Conservation (phyloP, 2,113 vertebrate species). For the Sakesphorus luctuosus region DNA sequence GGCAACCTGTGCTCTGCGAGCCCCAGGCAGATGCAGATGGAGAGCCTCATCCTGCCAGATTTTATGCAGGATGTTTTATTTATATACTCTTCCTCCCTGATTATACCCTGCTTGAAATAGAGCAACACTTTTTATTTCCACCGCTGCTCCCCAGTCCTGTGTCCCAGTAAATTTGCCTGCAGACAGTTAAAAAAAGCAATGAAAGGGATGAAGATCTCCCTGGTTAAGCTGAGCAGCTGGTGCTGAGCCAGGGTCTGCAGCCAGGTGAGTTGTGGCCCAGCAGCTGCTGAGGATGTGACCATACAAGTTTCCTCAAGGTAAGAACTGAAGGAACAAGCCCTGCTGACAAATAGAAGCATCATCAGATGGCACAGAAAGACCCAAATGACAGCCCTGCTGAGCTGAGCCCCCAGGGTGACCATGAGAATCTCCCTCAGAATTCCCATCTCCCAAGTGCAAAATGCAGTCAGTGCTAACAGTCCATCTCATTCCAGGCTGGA, state of each 20-base stretch:
- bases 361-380: neutral
- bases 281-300: neutral
- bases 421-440: rapidly evolving
- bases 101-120: conserved; percentile 3
- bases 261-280: neutral
- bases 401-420: neutral
- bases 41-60: neutral
- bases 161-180: neutral
- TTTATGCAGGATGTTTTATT: neutral
- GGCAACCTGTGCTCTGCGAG: neutral
- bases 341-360: neutral
- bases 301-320: neutral
- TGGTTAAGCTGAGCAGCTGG: neutral
- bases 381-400: neutral
- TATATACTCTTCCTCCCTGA: neutral
- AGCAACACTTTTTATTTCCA: neutral
- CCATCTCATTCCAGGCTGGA: rapidly evolving
- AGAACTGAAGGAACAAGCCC: neutral
- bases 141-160: neutral
- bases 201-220: rapidly evolving
- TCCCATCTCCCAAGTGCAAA: rapidly evolving
- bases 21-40: neutral
- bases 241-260: neutral
- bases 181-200: neutral
- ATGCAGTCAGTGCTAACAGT: rapidly evolving